Conservation (phyloP, 2,888 invertebrate genomes). For the Steinernema carpocapsae region DNA sequence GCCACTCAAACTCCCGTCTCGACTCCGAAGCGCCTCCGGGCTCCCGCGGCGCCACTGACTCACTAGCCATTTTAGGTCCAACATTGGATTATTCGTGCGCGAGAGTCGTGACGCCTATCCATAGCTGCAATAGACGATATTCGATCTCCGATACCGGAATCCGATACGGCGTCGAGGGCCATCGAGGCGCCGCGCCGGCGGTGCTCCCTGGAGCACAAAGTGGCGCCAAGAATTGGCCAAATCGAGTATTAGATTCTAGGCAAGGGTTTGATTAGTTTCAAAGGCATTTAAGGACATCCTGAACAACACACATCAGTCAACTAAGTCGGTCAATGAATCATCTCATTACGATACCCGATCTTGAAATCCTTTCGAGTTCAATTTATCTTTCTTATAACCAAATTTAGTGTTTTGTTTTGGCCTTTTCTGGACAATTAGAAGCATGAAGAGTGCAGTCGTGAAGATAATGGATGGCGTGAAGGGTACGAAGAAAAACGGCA, state of each 20-base stretch:
- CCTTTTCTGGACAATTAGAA: too few species aligned
- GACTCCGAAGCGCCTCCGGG: not conserved
- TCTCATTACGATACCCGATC: too few species aligned
- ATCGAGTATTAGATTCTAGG: not conserved
- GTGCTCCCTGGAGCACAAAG: not conserved
- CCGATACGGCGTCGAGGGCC: slow-evolving; percentile 21
- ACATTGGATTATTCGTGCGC: slow-evolving; percentile 4
- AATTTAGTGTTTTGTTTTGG: too few species aligned
- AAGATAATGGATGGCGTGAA: too few species aligned
- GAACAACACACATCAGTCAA: too few species aligned
- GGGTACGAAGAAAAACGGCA: too few species aligned
- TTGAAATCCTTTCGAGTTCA: too few species aligned
- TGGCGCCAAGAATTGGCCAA: slow-evolving; percentile 28
- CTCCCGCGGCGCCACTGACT: not conserved
- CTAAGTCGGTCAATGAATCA: too few species aligned
- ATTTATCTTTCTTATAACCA: too few species aligned
- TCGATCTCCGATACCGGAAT: slow-evolving; percentile 13
- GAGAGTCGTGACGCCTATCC: not conserved
- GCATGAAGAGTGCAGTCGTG: too few species aligned
- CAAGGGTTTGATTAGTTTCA: too few species aligned
- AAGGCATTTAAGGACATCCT: too few species aligned
- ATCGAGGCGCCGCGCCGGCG: not conserved
- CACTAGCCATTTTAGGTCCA: not conserved
- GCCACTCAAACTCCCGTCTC: not conserved
- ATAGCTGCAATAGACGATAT: slow-evolving; percentile 11